Percentiles rank a stretch among this genome's conserved stretches.
Conservation (phyloP, 1,140 invertebrate genomes). For the Asobara japonica region DNA sequence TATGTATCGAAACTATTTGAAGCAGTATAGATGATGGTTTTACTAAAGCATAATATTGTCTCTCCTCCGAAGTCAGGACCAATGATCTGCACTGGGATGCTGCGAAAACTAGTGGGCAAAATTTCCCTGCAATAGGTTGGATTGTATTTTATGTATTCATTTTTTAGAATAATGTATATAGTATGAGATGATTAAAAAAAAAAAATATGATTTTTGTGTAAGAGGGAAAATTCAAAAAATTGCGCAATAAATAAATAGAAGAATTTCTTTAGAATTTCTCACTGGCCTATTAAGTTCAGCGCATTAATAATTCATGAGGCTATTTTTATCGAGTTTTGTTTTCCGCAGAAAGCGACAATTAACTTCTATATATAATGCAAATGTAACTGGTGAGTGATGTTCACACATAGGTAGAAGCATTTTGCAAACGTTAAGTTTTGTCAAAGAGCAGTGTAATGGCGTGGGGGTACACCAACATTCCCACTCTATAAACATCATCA, state of each 20-base stretch:
- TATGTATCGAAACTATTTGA: too few relatives aligned
- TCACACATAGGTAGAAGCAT: neutral
- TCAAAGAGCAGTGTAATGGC: neutral
- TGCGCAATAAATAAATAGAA: too few relatives aligned
- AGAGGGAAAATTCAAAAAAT: neutral
- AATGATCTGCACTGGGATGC: too few relatives aligned
- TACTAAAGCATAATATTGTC: too few relatives aligned
- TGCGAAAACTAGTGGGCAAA: too few relatives aligned
- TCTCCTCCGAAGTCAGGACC: too few relatives aligned
- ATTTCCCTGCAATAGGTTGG: too few relatives aligned
- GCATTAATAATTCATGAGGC: neutral
- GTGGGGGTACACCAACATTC: slow-evolving; percentile 9
- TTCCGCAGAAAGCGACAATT: neutral
- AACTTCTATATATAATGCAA: neutral
- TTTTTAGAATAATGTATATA: too few relatives aligned
- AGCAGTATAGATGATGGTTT: too few relatives aligned
- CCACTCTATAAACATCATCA: neutral
- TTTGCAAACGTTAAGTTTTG: slow-evolving; percentile 2
- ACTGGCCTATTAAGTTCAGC: neutral
- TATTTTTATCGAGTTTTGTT: neutral
- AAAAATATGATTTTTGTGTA: too few relatives aligned
- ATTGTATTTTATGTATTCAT: neutral
- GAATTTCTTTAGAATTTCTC: neutral
- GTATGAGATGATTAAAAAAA: too few relatives aligned
- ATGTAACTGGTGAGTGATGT: neutral